Evolutionary conservation across 1,140 invertebrate species (phyloP), one percentile per base, ranked within the genome.

Genomic region (Metopolophium dirhodum): DNA sequence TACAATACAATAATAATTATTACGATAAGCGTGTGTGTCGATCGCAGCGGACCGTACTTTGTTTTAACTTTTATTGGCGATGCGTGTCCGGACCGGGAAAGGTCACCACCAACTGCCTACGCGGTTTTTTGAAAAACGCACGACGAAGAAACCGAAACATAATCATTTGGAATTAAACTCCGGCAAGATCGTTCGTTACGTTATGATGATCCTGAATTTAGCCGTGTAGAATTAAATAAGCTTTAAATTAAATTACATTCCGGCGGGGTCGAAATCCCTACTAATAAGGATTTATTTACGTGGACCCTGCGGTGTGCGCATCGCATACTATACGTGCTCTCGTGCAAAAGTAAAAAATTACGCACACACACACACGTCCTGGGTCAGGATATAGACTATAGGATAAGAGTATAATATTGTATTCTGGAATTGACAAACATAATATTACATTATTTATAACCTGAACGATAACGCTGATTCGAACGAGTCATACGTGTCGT

Each of bases 231-330:
- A 47, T 86, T 86, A 86, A 86, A 86, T 47, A 86, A 86, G 85
- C 85, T 86, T 86, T 47, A 86, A 47, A 86, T 47, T 11, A 86
- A 86, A 86, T 86, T 86, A 86, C 41, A 86, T 86, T 86, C 26
- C 9, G 1, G 11, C 85, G n/a, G 85, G 45, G 41, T 86, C 26
- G 14, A 45, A 26, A 86, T 86, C 85, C 41, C 45, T 26, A 22
- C 41, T 47, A 86, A 86, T 86, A 86, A 47, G 85, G 85, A 86
- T 86, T 86, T 86, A 86, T 41, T 41, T 86, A 86, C 45, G 23
- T 47, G 11, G 61, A 77, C 61, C 85, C 85, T 3, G 41, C 41
- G 6, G 26, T 47, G 8, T 86, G 22, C 47, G 85, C 26, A n/a
- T 87, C 30, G 26, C 26, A 49, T 87, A 35, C 45, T 87, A 41